These are phyloP conservation scores for Lichenostomus cassidix DNA, from an alignment of 2,113 vertebrate genomes.

Conservation along the genomic window DNA sequence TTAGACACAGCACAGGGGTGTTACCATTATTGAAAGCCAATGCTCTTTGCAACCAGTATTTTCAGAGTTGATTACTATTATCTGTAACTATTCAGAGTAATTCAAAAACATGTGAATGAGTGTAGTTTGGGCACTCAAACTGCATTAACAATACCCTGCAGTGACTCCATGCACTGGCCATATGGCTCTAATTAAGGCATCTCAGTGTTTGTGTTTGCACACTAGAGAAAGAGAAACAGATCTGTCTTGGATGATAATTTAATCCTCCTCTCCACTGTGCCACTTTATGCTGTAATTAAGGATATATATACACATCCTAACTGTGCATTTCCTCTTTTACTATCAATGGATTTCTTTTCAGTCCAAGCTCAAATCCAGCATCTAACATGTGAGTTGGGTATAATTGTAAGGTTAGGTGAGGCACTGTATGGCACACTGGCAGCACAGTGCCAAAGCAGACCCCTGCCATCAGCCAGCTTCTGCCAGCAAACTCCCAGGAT, in stretches of 20 bases:
- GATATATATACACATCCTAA: not conserved
- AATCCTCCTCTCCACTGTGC: not conserved
- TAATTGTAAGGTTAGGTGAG: not conserved
- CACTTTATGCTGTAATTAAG: slow-evolving; percentile 6
- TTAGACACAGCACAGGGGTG: not conserved
- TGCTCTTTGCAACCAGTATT: not conserved
- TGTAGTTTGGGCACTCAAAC: not conserved
- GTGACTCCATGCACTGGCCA: slow-evolving; percentile 5
- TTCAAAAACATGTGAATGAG: not conserved
- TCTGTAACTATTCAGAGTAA: not conserved
- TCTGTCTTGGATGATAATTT: not conserved
- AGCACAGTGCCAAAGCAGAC: not conserved
- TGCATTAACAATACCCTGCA: not conserved
- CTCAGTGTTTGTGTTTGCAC: not conserved
- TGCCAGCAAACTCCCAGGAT: not conserved
- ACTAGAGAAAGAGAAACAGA: slow-evolving; percentile 1
- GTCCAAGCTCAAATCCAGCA: not conserved
- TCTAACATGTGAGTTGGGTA: not conserved
- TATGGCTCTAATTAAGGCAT: slow-evolving; percentile 42
- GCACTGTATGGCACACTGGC: not conserved
- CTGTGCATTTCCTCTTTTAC: not conserved
- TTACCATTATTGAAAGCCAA: not conserved
- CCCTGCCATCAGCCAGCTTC: not conserved
- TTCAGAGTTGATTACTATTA: not conserved
- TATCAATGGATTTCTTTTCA: not conserved